Conservation (phyloP, 2,113 vertebrate genomes). For the Haemorhous mexicanus region DNA sequence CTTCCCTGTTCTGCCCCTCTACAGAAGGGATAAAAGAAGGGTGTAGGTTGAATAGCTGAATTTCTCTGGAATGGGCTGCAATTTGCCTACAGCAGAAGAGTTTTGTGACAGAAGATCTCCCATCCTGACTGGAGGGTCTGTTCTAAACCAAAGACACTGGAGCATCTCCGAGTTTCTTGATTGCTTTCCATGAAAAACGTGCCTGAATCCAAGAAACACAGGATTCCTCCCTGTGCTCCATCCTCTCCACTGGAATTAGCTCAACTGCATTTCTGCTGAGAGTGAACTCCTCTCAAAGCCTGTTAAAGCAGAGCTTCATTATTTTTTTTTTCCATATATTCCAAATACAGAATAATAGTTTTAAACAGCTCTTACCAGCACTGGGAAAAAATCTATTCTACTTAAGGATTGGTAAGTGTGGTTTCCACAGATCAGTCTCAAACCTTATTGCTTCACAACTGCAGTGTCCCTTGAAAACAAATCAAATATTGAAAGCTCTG, state of each 20-base stretch:
- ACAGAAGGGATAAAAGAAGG: background rate
- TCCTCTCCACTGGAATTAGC: constrained; percentile 31
- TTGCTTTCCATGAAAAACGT: constrained; percentile 10
- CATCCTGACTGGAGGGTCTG: background rate
- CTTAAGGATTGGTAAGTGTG: constrained; percentile 53
- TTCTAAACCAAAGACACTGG: background rate
- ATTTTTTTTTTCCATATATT: background rate
- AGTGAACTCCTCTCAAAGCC: background rate
- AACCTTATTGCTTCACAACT: constrained; percentile 76
- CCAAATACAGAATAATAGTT: constrained; percentile 59
- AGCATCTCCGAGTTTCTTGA: constrained; percentile 10
- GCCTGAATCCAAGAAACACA: constrained; percentile 49
- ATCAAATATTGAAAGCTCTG: constrained; percentile 45
- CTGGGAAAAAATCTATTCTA: constrained; percentile 59
- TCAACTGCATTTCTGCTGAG: constrained; percentile 18
- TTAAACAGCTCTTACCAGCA: constrained; percentile 61
- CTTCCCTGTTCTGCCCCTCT: constrained; percentile 17
- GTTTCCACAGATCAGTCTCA: constrained; percentile 67
- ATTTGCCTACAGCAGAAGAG: constrained; percentile 2
- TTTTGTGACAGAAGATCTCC: background rate
- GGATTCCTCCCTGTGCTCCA: constrained; percentile 6
- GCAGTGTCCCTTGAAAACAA: constrained; percentile 53
- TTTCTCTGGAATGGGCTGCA: background rate
- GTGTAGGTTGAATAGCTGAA: background rate
- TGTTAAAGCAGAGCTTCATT: constrained; percentile 13